These are phyloP conservation scores for Enteromius viviparus DNA, from an alignment of 2,797 vertebrate genomes.

Conservation along the genomic window DNA sequence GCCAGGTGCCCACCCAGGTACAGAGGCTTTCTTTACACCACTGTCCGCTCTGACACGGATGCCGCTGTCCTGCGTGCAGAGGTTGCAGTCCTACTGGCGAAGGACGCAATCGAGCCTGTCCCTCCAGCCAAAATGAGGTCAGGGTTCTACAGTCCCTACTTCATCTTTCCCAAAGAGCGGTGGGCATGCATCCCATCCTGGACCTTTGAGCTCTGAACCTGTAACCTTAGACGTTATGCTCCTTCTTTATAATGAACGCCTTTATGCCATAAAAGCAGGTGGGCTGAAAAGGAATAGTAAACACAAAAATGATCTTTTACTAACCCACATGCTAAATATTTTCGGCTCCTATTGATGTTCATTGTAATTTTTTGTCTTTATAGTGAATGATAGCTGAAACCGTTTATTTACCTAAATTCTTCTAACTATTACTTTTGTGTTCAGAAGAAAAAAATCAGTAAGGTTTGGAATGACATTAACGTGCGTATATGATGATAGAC, in stretches of 20 bases:
- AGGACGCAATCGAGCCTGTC: too few relatives aligned
- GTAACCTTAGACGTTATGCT: neutral
- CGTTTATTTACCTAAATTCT: neutral
- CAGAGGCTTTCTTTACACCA: too few relatives aligned
- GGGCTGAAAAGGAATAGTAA: neutral
- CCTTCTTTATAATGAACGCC: neutral
- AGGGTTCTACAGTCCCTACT: too few relatives aligned
- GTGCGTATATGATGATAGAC: neutral
- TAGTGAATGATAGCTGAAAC: neutral
- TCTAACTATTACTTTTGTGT: neutral
- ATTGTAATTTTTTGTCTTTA: neutral
- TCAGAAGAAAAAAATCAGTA: neutral
- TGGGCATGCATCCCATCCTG: too few relatives aligned
- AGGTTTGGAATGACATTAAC: neutral
- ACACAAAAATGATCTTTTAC: neutral
- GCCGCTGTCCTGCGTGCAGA: too few relatives aligned
- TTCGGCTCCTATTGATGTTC: neutral
- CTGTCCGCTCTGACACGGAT: too few relatives aligned
- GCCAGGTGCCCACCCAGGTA: too few relatives aligned
- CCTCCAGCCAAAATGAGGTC: too few relatives aligned
- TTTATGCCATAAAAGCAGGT: conserved; percentile 29
- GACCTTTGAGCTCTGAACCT: too few relatives aligned
- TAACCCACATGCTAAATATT: neutral
- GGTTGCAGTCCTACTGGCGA: too few relatives aligned
- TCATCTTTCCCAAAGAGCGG: too few relatives aligned